phyloP scores from a whole-genome alignment of 2,113 vertebrate species.

The Hippocampus zosterae region DNA sequence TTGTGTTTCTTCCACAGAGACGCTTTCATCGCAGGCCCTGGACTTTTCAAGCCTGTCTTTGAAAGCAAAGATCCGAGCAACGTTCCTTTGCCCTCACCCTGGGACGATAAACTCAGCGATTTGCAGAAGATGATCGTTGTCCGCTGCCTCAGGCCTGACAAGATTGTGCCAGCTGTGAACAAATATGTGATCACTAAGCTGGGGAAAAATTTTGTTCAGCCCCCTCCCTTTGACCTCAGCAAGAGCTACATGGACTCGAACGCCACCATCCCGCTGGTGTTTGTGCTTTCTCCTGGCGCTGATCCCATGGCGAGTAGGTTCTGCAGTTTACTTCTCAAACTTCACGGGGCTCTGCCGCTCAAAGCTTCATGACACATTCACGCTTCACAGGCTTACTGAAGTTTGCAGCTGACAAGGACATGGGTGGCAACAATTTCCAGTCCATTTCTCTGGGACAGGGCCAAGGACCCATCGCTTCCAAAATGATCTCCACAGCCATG shows the following conservation, averaged over 20 bases:
- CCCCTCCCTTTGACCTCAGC: constrained; percentile 90
- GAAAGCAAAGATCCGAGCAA: constrained; percentile 88
- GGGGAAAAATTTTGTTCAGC: constrained; percentile 93
- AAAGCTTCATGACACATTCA: neutral
- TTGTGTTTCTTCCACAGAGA: constrained; percentile 64
- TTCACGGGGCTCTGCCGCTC: neutral
- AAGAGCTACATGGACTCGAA: constrained; percentile 92
- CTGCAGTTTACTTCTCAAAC: neutral
- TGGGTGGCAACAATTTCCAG: constrained; percentile 84
- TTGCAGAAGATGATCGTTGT: constrained; percentile 90
- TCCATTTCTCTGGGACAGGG: constrained; percentile 95
- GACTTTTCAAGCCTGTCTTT: constrained; percentile 80
- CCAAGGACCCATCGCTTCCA: constrained; percentile 89
- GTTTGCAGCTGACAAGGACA: constrained; percentile 86
- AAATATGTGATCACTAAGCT: constrained; percentile 85
- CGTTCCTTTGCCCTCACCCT: constrained; percentile 73
- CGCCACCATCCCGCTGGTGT: constrained; percentile 84
- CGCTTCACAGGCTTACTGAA: constrained; percentile 82
- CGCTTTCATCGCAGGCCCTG: constrained; percentile 67
- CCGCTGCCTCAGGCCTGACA: constrained; percentile 89
- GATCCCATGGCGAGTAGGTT: constrained; percentile 98
- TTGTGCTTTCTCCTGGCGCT: constrained; percentile 92
- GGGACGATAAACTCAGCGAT: constrained; percentile 77
- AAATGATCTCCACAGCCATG: constrained; percentile 83
- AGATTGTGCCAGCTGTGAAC: constrained; percentile 84